Evolutionary conservation across 2,113 vertebrate genomes (phyloP), one percentile per base, ranked within the genome.

Genomic region (Corynorhinus townsendii): DNA sequence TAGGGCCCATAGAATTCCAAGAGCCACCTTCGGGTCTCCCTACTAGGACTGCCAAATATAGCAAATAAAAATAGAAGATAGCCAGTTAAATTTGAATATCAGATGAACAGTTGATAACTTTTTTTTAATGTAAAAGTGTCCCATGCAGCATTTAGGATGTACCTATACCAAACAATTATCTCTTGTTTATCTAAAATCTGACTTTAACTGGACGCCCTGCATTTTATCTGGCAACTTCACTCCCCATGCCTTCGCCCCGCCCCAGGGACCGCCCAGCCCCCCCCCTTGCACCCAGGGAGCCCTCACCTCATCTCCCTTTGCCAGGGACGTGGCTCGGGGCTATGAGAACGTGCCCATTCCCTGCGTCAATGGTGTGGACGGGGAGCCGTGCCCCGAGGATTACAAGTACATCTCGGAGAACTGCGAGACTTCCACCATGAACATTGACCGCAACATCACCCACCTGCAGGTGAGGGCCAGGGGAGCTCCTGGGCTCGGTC

Each of bases 351-450:
- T 99, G 2, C 99, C 99, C 0, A 99, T 99, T 30, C 99, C 99
- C 11, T 99, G 99, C 35, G 99, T 99, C 84, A 99, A 99, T 0
- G 98, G 98, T 0, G 99, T 99, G 96, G 99, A 99, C 0, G 99
- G 99, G 2, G 99, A 99, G 79, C 99, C 98, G 0, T 99, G 98
- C 92, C 99, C 99, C 0, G 99, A 99, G 4, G 99, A 99, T 95
- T 99, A 99, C 95, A 99, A 99, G 93, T 99, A 99, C 76, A 98
- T 99, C 91, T 99, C 99, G 0, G 99, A 99, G 97, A 99, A 99
- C 98, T 99, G 99, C 2, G 99, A 99, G 97, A 99, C 99, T 0
- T 99, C 99, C 8, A 98, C 99, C 43, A 99, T 99, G 99, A 99
- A 99, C 97, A 99, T 99, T 0, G 99, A 99, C 97, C 98, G 99